phyloP scores from a whole-genome alignment of 2,797 vertebrate genomes.

The Halcyon smyrnensis region DNA sequence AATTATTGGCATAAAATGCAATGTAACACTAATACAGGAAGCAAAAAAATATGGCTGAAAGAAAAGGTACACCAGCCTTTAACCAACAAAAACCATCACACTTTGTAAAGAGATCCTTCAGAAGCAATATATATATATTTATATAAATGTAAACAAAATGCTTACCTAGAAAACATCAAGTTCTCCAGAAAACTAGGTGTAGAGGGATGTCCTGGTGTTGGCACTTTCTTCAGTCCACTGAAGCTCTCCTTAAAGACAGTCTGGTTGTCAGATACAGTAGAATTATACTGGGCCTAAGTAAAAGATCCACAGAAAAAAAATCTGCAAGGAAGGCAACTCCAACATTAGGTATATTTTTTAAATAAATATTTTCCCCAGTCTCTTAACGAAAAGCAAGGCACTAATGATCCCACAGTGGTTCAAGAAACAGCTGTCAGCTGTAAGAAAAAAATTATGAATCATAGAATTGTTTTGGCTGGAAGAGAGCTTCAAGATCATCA shows the following conservation, averaged over 20 bases:
- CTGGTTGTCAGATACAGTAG: background rate
- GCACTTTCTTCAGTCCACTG: background rate
- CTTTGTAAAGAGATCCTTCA: background rate
- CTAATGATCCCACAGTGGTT: rapidly evolving
- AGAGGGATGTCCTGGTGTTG: background rate
- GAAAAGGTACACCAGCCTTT: background rate
- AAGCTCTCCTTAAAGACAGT: background rate
- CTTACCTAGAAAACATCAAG: background rate
- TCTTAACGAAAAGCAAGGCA: background rate
- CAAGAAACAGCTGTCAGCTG: background rate
- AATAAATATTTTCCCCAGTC: background rate
- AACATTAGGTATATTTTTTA: background rate
- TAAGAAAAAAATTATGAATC: background rate
- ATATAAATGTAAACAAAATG: background rate
- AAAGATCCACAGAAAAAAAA: background rate
- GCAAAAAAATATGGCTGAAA: background rate
- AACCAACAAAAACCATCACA: background rate
- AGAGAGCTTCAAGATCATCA: too few relatives aligned
- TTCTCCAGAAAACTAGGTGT: background rate
- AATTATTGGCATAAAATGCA: background rate
- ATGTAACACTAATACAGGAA: background rate
- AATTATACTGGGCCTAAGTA: background rate
- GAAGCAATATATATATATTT: background rate
- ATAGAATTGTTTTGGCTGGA: too few relatives aligned
- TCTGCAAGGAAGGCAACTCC: background rate